phyloP scores from a whole-genome alignment of 92 coral and sea anemone species.

The Epizoanthus scotinus region DNA sequence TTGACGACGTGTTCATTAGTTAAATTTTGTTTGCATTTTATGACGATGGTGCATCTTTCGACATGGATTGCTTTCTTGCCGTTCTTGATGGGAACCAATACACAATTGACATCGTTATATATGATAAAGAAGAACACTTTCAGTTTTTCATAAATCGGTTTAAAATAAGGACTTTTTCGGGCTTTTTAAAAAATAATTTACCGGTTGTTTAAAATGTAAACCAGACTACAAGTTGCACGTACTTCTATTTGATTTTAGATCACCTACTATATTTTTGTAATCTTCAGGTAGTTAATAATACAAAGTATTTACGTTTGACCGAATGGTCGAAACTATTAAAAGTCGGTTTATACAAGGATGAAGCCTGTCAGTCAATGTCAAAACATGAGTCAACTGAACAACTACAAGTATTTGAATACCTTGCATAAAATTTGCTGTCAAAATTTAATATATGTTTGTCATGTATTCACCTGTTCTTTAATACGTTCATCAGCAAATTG shows the following conservation, averaged over 20 bases:
- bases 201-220: too few species aligned
- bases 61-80: not conserved
- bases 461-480: not conserved
- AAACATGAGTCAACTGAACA: not conserved
- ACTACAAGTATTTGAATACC: not conserved
- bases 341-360: not conserved
- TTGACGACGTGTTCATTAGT: not conserved
- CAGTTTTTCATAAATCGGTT: too few species aligned
- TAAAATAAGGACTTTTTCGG: too few species aligned
- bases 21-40: constrained; percentile 25
- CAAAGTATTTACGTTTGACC: too few species aligned
- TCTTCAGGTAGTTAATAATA: too few species aligned
- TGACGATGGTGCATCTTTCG: constrained; percentile 2
- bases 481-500: not conserved
- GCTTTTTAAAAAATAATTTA: too few species aligned
- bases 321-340: too few species aligned
- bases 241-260: too few species aligned
- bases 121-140: too few species aligned
- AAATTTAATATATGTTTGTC: not conserved
- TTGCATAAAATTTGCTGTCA: not conserved
- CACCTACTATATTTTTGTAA: too few species aligned
- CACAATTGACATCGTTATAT: too few species aligned
- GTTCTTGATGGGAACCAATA: not conserved
- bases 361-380: not conserved
- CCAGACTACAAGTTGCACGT: too few species aligned